Conservation (phyloP, 1,140 invertebrate genomes). For the Tribolium madens region DNA sequence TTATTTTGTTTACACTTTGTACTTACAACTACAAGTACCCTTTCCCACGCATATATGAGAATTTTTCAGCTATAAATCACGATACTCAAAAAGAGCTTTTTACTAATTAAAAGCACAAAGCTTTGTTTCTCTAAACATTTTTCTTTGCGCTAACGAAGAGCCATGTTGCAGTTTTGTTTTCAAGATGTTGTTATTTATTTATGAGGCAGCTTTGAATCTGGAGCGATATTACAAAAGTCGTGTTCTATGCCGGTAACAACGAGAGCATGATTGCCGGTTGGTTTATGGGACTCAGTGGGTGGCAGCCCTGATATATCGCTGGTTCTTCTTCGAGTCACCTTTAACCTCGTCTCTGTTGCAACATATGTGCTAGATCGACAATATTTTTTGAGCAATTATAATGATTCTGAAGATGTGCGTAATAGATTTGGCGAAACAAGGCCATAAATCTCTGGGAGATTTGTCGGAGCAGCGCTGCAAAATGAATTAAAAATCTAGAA, state of each 20-base stretch:
- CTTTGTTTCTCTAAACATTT: slow-evolving; percentile 2
- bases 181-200: slow-evolving; percentile 57
- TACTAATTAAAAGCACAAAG: neutral
- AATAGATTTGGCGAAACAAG: slow-evolving; percentile 53
- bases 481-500: slow-evolving; percentile 63
- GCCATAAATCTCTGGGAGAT: slow-evolving; percentile 57
- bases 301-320: slow-evolving; percentile 53
- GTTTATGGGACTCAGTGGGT: slow-evolving; percentile 60
- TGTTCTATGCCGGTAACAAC: slow-evolving; percentile 57
- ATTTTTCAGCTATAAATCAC: slow-evolving; percentile 16
- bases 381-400: neutral
- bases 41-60: slow-evolving; percentile 40
- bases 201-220: slow-evolving; percentile 56
- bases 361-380: slow-evolving; percentile 27
- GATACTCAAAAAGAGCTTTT: neutral
- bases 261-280: slow-evolving; percentile 58
- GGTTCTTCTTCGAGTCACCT: slow-evolving; percentile 51
- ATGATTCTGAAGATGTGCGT: slow-evolving; percentile 16
- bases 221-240: slow-evolving; percentile 58
- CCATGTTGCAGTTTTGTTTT: slow-evolving; percentile 58
- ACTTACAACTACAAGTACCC: slow-evolving; percentile 42
- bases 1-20: slow-evolving; percentile 45
- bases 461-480: slow-evolving; percentile 50
- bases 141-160: slow-evolving; percentile 48
- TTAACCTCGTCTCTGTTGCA: slow-evolving; percentile 48